phyloP scores from a whole-genome alignment of 2,797 vertebrate species.

The Denticeps clupeoides region DNA sequence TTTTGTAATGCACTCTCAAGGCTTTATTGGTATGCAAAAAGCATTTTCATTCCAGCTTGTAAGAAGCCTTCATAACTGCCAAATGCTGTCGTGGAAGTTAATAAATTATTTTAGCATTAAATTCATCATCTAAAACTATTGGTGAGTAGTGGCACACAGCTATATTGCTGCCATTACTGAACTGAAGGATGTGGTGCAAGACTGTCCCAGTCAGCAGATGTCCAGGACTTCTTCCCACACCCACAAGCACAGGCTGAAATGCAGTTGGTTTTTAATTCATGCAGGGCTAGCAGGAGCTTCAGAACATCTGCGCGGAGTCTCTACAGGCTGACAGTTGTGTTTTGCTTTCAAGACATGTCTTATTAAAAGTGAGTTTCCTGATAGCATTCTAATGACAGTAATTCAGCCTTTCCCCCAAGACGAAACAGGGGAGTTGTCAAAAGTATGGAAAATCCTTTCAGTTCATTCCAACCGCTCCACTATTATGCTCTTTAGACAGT shows the following conservation, averaged over 20 bases:
- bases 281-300: background rate
- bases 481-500: constrained; percentile 40
- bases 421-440: constrained; percentile 38
- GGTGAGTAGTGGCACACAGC: too few species aligned
- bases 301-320: background rate
- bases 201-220: constrained; percentile 6
- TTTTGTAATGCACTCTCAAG: background rate
- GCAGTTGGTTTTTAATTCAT: constrained; percentile 1
- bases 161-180: too few species aligned
- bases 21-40: constrained; percentile 14
- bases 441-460: constrained; percentile 25
- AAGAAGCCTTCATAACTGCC: constrained; percentile 8
- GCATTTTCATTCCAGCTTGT: constrained; percentile 12
- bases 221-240: constrained; percentile 5
- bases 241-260: constrained; percentile 3
- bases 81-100: constrained; percentile 8
- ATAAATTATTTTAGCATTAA: background rate
- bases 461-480: constrained; percentile 35
- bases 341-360: too few species aligned
- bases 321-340: background rate
- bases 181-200: background rate
- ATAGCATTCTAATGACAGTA: constrained; percentile 18
- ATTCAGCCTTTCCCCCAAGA: constrained; percentile 33
- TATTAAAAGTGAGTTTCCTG: too few species aligned
- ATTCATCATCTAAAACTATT: too few species aligned